These are phyloP conservation scores for Drosophila pseudoananassae DNA, from an alignment of 1,140 invertebrate genomes.

Conservation along the genomic window DNA sequence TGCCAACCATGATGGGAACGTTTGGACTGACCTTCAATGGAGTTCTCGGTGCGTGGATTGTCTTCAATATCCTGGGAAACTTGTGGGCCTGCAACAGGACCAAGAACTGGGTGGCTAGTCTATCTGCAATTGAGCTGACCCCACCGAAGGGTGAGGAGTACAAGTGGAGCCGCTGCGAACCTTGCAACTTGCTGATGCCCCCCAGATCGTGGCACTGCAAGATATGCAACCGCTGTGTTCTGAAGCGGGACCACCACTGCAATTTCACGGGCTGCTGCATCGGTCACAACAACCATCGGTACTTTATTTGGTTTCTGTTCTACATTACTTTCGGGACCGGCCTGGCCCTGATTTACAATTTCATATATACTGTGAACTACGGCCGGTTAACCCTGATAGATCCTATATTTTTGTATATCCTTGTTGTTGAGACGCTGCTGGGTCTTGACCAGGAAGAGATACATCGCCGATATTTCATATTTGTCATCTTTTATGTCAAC, in stretches of 20 bases:
- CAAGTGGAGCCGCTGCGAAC: conserved; percentile 90
- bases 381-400: background rate
- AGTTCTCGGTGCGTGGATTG: background rate
- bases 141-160: conserved; percentile 30
- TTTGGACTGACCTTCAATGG: conserved; percentile 22
- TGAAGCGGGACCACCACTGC: conserved; percentile 98
- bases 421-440: conserved; percentile 90
- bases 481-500: conserved; percentile 78
- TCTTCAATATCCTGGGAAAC: conserved; percentile 54
- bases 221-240: conserved; percentile 91
- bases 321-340: conserved; percentile 89
- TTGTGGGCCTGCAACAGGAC: conserved; percentile 31
- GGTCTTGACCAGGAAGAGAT: background rate
- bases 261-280: conserved; percentile 95
- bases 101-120: conserved; percentile 17
- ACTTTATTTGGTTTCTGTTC: conserved; percentile 91
- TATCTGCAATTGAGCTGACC: conserved; percentile 2
- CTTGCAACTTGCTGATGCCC: conserved; percentile 92
- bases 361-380: conserved; percentile 85
- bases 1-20: conserved; percentile 35
- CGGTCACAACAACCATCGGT: conserved; percentile 95
- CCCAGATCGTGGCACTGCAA: conserved; percentile 95
- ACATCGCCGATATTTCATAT: conserved; percentile 87
- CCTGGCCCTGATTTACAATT: conserved; percentile 88
- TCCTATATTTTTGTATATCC: conserved; percentile 86